phyloP scores from a whole-genome alignment of 2,797 vertebrate species.

The Acrossocheilus wenchowensis region DNA sequence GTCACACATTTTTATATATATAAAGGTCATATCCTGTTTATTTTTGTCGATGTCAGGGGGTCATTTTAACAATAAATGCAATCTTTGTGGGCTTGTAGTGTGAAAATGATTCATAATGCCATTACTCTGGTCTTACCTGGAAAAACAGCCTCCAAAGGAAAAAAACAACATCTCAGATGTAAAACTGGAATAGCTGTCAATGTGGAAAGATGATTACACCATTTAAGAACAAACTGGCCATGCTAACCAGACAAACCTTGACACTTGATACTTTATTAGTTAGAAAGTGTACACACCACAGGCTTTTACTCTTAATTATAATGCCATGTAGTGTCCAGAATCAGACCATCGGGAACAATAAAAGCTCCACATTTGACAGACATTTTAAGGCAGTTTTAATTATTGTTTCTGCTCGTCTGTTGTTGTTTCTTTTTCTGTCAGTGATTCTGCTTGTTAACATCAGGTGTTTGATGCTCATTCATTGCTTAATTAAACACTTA shows the following conservation, averaged over 20 bases:
- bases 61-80: background rate
- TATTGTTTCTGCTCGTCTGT: too few species aligned
- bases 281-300: background rate
- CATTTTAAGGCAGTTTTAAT: too few species aligned
- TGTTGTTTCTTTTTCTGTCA: too few species aligned
- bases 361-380: too few species aligned
- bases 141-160: background rate
- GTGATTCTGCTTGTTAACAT: too few species aligned
- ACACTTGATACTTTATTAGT: background rate
- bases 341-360: background rate
- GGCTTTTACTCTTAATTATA: background rate
- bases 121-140: background rate
- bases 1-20: background rate
- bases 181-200: background rate
- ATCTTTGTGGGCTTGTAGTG: background rate
- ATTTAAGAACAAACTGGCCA: background rate
- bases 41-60: background rate
- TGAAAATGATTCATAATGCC: background rate
- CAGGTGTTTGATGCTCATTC: too few species aligned
- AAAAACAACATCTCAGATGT: background rate
- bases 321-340: background rate
- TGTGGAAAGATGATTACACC: background rate
- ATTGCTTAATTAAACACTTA: too few species aligned
- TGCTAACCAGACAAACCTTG: background rate
- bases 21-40: background rate